Percentiles rank a stretch among this genome's conserved stretches.
These are phyloP conservation scores for Echiichthys vipera DNA, from an alignment of 2,797 vertebrate genomes.

Conservation along the genomic window DNA sequence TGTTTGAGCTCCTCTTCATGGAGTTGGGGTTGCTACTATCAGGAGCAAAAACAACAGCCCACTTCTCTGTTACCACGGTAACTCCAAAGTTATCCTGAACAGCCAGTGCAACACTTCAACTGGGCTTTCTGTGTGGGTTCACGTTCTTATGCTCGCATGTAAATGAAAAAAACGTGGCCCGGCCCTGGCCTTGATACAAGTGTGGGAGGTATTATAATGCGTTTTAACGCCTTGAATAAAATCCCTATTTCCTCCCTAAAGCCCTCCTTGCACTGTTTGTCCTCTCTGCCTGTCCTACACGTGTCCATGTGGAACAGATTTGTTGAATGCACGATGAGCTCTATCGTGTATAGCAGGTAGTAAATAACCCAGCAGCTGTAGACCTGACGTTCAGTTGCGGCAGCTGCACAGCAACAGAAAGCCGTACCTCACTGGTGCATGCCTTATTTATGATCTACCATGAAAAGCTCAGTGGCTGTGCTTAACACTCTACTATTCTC, in stretches of 20 bases:
- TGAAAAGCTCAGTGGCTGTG: conserved; percentile 40
- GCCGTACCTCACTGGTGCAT: conserved; percentile 34
- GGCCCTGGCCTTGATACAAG: conserved; percentile 18
- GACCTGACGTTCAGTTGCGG: conserved; percentile 18
- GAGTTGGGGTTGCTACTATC: conserved; percentile 25
- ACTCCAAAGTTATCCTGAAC: conserved; percentile 18
- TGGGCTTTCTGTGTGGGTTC: conserved; percentile 38
- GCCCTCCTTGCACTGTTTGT: conserved; percentile 3
- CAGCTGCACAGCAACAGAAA: conserved; percentile 53
- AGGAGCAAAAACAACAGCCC: conserved; percentile 36
- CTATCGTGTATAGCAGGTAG: conserved; percentile 10
- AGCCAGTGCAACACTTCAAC: conserved; percentile 26
- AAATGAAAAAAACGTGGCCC: conserved; percentile 19
- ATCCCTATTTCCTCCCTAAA: neutral
- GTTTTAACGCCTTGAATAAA: conserved; percentile 18
- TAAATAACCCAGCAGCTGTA: conserved; percentile 23
- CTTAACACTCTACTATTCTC: conserved; percentile 40
- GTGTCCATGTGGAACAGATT: conserved; percentile 32
- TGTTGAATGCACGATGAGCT: conserved; percentile 17
- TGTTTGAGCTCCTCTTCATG: conserved; percentile 16
- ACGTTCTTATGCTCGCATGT: conserved; percentile 7
- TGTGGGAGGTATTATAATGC: conserved; percentile 34
- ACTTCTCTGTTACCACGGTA: conserved; percentile 38
- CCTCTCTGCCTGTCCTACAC: conserved; percentile 8
- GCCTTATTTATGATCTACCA: conserved; percentile 67